Evolutionary conservation across 2,113 vertebrate species (phyloP).

Genomic region (Macrotus californicus): DNA sequence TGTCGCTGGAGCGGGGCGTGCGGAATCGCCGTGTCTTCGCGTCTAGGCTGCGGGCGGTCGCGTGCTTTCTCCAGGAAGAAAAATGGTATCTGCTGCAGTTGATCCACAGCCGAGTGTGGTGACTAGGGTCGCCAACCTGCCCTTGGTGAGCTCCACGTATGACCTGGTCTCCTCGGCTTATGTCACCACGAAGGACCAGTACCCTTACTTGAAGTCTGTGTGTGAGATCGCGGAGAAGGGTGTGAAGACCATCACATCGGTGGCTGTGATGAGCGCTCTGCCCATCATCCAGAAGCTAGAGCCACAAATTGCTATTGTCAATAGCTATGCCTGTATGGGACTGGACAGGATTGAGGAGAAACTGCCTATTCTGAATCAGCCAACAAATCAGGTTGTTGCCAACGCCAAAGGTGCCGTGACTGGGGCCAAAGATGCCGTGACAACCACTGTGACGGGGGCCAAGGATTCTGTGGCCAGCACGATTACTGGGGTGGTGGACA

Average conservation of each 20-base stretch:
- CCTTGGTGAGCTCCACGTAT: conserved; percentile 87
- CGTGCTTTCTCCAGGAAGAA: conserved; percentile 35
- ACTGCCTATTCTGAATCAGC: conserved; percentile 88
- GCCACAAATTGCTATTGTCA: conserved; percentile 89
- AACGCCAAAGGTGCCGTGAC: conserved; percentile 81
- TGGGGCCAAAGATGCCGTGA: conserved; percentile 81
- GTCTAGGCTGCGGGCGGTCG: no score
- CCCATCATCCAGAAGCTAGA: conserved; percentile 87
- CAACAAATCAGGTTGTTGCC: conserved; percentile 84
- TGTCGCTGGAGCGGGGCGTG: no score
- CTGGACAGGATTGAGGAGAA: conserved; percentile 91
- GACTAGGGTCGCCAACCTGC: conserved; percentile 82
- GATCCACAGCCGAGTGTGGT: conserved; percentile 81
- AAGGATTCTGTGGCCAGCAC: conserved; percentile 84
- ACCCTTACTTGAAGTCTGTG: conserved; percentile 83
- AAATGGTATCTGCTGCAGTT: conserved; percentile 76
- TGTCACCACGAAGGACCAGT: conserved; percentile 80
- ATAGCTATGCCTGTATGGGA: conserved; percentile 89
- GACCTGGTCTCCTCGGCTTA: conserved; percentile 83
- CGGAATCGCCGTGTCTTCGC: no score
- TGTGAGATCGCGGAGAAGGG: conserved; percentile 86
- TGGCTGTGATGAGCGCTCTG: conserved; percentile 83
- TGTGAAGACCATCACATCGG: conserved; percentile 82
- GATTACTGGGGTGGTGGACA: conserved; percentile 81
- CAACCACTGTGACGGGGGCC: conserved; percentile 79